Conservation (phyloP, 2,797 vertebrate species). For the Poecile montanus region DNA sequence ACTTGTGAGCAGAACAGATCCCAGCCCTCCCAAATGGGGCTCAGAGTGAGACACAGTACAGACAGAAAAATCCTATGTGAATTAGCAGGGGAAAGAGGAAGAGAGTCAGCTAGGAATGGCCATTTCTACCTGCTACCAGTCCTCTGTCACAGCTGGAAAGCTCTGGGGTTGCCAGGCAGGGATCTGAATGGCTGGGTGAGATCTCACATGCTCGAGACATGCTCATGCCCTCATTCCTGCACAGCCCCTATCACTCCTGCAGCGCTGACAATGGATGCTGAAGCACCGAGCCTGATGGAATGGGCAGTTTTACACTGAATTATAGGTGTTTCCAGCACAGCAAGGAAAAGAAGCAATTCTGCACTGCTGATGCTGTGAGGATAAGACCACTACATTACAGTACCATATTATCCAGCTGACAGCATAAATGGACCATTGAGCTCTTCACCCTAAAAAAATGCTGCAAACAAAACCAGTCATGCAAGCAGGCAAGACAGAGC, state of each 20-base stretch:
- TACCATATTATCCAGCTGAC: not conserved
- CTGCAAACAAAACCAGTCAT: not conserved
- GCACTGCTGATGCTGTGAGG: not conserved
- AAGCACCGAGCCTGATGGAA: not conserved
- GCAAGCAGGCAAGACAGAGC: not conserved
- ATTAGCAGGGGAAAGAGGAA: not conserved
- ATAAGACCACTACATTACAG: not conserved
- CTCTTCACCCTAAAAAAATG: not conserved
- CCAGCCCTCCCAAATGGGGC: not conserved
- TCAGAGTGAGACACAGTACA: not conserved
- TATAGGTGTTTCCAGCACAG: not conserved
- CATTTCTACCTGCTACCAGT: not conserved
- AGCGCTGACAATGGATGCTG: rapidly evolving
- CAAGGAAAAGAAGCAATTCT: not conserved
- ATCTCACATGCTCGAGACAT: not conserved
- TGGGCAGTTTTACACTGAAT: not conserved
- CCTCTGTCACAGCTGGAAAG: not conserved
- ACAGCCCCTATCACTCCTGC: not conserved
- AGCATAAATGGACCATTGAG: not conserved
- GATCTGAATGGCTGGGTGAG: not conserved
- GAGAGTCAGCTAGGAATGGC: not conserved
- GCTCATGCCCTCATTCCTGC: not conserved
- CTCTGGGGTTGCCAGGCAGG: not conserved
- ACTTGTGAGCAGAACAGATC: not conserved
- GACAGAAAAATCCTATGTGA: not conserved